Conservation (phyloP, 2,113 vertebrate species). For the Syngnathus typhle region DNA sequence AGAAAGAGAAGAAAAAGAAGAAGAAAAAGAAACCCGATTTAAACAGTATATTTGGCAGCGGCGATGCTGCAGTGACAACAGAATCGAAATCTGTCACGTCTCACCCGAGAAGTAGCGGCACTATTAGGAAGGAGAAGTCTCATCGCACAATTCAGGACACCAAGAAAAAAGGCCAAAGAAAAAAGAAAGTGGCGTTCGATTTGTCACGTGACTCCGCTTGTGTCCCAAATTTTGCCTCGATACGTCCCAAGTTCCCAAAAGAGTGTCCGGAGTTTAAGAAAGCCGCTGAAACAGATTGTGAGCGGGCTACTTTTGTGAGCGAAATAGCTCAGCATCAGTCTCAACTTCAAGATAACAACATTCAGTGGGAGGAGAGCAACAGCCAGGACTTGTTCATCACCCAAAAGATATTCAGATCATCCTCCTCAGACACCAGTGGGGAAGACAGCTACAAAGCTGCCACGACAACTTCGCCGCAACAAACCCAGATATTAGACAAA, state of each 20-base stretch:
- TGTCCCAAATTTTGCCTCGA: constrained; percentile 3
- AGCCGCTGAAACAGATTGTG: background rate
- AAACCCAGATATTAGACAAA: background rate
- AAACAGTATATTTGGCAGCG: background rate
- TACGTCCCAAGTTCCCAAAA: background rate
- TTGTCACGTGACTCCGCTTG: constrained; percentile 9
- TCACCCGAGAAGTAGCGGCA: background rate
- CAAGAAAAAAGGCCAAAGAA: constrained; percentile 28
- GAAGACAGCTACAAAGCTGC: constrained; percentile 23
- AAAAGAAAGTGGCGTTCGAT: constrained; percentile 62
- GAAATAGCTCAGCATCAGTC: background rate
- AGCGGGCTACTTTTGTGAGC: background rate
- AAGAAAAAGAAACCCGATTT: constrained; percentile 15
- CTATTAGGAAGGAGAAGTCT: background rate
- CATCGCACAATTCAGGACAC: background rate
- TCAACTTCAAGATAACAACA: constrained; percentile 13
- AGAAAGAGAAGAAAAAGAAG: constrained; percentile 38
- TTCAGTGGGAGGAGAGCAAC: constrained; percentile 55
- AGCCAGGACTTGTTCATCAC: constrained; percentile 78
- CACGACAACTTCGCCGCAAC: background rate
- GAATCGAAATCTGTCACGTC: background rate
- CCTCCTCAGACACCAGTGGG: constrained; percentile 37
- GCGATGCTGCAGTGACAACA: background rate
- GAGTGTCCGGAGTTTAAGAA: background rate
- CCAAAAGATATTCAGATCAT: constrained; percentile 64